Evolutionary conservation across 2,888 invertebrate species (phyloP), one percentile per base, ranked within the genome.

Genomic region (Sarcophaga carnaria): DNA sequence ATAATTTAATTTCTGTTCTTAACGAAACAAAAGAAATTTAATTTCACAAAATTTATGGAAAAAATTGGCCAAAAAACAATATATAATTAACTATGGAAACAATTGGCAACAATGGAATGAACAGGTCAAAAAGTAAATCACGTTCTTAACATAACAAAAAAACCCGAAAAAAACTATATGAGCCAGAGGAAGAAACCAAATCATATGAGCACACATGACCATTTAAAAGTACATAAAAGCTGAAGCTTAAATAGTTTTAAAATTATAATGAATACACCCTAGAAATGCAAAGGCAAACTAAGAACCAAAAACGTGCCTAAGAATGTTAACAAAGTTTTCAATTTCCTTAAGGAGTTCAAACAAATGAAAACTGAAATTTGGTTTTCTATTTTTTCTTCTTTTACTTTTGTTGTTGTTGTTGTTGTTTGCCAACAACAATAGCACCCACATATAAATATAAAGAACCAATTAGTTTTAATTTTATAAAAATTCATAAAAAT

Each of bases 401-500:
- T 64, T 80, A 27, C 4, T 25, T 4, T 37, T 37, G 2, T 37
- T 37, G 37, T 37, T 8, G 2, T 37, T 37, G 37, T 37, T 37
- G 10, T 66, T 49, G 5, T 45, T 64, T 70, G 59, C 27, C 3
- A 27, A 11, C 17, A 62, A 62, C 54, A 47, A 17, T 64, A 82
- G 75, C 82, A 87, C 79, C 85, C 79, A 85, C 85, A 74, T 87
- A 80, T 87, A 80, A 37, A 71, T 64, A 49, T 70, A 74, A 83
- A 78, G 25, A 81, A 83, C 86, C 86, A 86, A 86, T 86, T 86
- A 86, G 86, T 78, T 80, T 86, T 86, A 80, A 86, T 86, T 83
- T 86, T 78, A 86, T 64, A 81, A 83, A 86, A 83, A 81, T 86
- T 83, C 83, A 83, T 83, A 86, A 86, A 86, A 78, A 83, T 86